Base-by-base conservation (phyloP, 2,888 invertebrate genomes). In the Eristalinus aeneus region DNA sequence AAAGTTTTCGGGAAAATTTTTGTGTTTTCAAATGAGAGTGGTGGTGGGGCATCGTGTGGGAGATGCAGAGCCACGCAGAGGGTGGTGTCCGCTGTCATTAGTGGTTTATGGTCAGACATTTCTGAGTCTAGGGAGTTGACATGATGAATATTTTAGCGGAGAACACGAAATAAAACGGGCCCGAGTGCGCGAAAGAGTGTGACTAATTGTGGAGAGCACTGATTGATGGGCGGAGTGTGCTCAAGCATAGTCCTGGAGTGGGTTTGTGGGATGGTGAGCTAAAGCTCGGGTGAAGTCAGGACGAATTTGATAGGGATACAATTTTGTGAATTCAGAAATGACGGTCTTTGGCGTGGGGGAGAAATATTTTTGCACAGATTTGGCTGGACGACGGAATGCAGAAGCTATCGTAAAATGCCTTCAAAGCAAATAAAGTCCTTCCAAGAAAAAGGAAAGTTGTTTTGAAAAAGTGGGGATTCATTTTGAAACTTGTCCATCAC, bases 1-100 rank as follows among this genome's bases (percentile, higher is more conserved):
- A 82, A 82, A 73, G 72, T 77, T 73, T 65, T 65, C 63, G 46
- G 65, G 27, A 53, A 20, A 12, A 56, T 16, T 16, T 39, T 58
- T 2, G 16, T 46, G 39, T 27, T 20, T 36, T n/a, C 32, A 23
- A 20, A 60, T 56, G 16, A 22, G 16, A 1, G 10, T 9, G 56
- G 10, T 4, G 56, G 23, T 2, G 54, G 9, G 54, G 11, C 16
- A 8, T 53, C 20, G 20, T 54, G 10, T 56, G 23, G 2, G 56
- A 23, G 23, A 20, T 16, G 4, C 22, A 16, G 56, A 11, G 2
- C 2, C 27, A 27, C 27, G 5, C 23, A 23, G 22, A 10, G 56
- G 23, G 23, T n/a, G 56, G 16, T 46, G 46, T 46, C 6, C 46
- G 8, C 56, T 23, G 56, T 56, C 56, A 23, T 56, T 23, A 56